phyloP scores from a whole-genome alignment of 2,888 invertebrate species.

The Tipula lateralis region DNA sequence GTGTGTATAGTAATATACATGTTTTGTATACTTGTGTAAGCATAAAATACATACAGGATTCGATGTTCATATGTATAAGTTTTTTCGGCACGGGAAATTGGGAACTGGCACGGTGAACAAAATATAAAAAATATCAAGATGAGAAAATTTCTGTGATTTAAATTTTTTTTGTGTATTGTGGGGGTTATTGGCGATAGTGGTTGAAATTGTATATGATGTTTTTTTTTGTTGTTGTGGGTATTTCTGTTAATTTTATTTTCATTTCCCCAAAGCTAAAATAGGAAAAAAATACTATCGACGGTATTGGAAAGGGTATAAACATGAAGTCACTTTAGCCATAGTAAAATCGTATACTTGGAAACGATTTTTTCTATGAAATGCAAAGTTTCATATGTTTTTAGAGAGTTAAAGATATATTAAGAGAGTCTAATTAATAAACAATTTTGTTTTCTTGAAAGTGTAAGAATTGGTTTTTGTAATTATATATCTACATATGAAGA shows the following conservation, averaged over 20 bases:
- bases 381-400: background rate
- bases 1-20: too few species aligned
- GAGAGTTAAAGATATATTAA: background rate
- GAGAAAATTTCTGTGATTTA: background rate
- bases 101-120: background rate
- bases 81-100: background rate
- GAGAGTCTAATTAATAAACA: background rate
- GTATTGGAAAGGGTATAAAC: background rate
- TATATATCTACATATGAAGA: background rate
- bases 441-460: background rate
- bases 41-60: background rate
- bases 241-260: conserved; percentile 11
- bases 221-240: background rate
- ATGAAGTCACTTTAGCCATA: conserved; percentile 1
- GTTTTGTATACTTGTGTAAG: too few species aligned
- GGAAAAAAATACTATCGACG: background rate
- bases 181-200: conserved; percentile 15
- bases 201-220: background rate
- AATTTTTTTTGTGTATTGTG: background rate
- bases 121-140: background rate
- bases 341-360: background rate
- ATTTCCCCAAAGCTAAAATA: conserved; percentile 9
- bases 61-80: background rate
- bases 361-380: background rate
- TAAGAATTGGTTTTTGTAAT: background rate